phyloP scores from a whole-genome alignment of 2,888 invertebrate genomes.

The Eupithecia centaureata region DNA sequence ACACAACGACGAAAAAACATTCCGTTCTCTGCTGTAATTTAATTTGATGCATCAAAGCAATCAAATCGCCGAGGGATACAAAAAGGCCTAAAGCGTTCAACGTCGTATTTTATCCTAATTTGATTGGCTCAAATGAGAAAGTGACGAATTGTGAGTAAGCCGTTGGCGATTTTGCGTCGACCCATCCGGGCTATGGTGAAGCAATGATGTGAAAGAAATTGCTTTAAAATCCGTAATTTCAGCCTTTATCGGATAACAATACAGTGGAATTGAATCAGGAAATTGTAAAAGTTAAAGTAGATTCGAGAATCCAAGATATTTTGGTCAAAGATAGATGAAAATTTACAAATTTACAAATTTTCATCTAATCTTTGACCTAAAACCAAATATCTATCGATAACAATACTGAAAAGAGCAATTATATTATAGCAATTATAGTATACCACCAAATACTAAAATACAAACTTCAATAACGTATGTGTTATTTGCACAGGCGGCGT shows the following conservation, averaged over 20 bases:
- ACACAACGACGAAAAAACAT: constrained; percentile 31
- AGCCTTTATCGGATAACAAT: background rate
- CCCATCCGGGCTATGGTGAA: constrained; percentile 39
- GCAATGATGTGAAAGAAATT: constrained; percentile 36
- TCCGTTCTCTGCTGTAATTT: constrained; percentile 39
- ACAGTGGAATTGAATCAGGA: background rate
- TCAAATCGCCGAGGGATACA: constrained; percentile 40
- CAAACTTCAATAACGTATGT: background rate
- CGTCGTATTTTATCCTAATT: constrained; percentile 46
- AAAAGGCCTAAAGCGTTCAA: constrained; percentile 32
- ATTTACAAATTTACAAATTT: too few relatives aligned
- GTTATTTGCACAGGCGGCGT: background rate
- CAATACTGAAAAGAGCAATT: background rate
- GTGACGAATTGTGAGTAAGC: constrained; percentile 41
- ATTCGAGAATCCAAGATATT: background rate
- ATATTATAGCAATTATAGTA: too few relatives aligned
- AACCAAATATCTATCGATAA: too few relatives aligned
- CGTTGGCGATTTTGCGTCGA: constrained; percentile 37
- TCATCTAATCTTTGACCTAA: too few relatives aligned
- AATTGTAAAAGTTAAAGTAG: background rate
- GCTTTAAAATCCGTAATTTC: constrained; percentile 28
- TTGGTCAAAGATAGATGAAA: background rate
- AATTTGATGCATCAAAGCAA: constrained; percentile 45
- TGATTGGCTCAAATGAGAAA: constrained; percentile 43
- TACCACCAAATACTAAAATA: background rate